These are phyloP conservation scores for Psilopsiagon aurifrons DNA, from an alignment of 2,113 vertebrate genomes.

Conservation along the genomic window DNA sequence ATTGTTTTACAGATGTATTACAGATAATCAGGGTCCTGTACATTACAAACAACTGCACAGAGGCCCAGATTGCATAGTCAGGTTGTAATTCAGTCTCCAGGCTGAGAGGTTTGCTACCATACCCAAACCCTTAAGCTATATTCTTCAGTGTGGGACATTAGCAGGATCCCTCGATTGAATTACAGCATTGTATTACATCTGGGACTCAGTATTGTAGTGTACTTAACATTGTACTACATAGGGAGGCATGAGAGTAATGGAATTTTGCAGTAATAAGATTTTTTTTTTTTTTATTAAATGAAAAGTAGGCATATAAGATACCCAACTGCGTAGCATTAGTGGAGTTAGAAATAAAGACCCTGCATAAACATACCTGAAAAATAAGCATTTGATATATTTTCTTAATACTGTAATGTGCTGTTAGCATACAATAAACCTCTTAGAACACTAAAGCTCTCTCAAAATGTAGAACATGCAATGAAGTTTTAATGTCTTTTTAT, in stretches of 20 bases:
- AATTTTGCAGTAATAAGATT: conserved; percentile 76
- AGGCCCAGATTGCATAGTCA: conserved; percentile 54
- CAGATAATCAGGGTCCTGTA: conserved; percentile 27
- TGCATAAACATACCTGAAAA: conserved; percentile 22
- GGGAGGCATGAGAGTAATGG: conserved; percentile 76
- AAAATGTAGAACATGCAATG: conserved; percentile 11
- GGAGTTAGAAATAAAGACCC: conserved; percentile 34
- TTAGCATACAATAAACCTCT: not conserved
- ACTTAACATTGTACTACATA: conserved; percentile 80
- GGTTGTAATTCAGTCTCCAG: conserved; percentile 76
- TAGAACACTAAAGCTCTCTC: not conserved
- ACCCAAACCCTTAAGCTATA: conserved; percentile 83
- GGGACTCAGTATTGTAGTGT: conserved; percentile 77
- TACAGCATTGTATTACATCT: conserved; percentile 82
- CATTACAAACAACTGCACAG: conserved; percentile 32
- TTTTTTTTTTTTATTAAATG: conserved; percentile 75
- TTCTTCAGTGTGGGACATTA: conserved; percentile 83
- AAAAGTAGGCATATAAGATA: conserved; percentile 60
- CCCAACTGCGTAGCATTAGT: conserved; percentile 38
- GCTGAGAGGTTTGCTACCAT: conserved; percentile 76
- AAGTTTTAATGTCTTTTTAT: not conserved
- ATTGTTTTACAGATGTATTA: conserved; percentile 57
- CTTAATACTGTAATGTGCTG: not conserved
- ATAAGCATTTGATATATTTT: conserved; percentile 21
- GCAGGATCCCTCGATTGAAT: conserved; percentile 81